Base-by-base conservation (phyloP, 2,888 invertebrate genomes). In the Drosophila atripex region DNA sequence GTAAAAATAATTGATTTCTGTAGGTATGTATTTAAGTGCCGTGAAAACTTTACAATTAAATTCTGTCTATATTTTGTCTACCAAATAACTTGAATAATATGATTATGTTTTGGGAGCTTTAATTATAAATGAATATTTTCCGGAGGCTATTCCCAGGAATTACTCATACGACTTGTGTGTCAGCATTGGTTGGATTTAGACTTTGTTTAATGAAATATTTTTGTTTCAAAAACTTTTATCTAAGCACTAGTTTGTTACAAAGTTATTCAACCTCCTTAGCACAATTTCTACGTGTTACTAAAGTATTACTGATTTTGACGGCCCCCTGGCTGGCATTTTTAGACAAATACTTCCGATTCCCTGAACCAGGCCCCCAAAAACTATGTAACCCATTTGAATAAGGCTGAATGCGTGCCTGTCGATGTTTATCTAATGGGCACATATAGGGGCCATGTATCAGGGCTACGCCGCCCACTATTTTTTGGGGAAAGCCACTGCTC, bases 331-430 rank as follows among this genome's bases (percentile, higher is more conserved):
- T 14, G 25, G 9, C 4, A 39, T 39, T 39, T 14, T 1, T 32
- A 32, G 12, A 7, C 38, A 39, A n/a, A 8, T 3, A n/a, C 23
- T 1, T 23, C 30, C 16, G 12, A 11, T 21, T 38, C 45, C 35
- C 45, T 28, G 4, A 59, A 12, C 35, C n/a, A 11, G 45, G n/a
- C 16, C 28, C n/a, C 43, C 9, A 18, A 25, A 11, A 32, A 39
- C n/a, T 38, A 30, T 16, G 14, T 38, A 49, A 30, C 39, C 39
- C 21, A 38, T 43, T 56, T 23, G 49, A 16, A 49, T 41, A 46
- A 47, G 18, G 35, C 16, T 41, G 39, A 64, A 64, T 72, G 73
- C 73, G 73, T 72, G 65, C 49, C 69, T 69, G 50, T 58, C 76
- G 73, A 71, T 71, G 52, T 14, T 43, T 55, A 43, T 70, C 55